phyloP scores from a whole-genome alignment of 2,113 vertebrate species.

The Nothobranchius kuhntae region DNA sequence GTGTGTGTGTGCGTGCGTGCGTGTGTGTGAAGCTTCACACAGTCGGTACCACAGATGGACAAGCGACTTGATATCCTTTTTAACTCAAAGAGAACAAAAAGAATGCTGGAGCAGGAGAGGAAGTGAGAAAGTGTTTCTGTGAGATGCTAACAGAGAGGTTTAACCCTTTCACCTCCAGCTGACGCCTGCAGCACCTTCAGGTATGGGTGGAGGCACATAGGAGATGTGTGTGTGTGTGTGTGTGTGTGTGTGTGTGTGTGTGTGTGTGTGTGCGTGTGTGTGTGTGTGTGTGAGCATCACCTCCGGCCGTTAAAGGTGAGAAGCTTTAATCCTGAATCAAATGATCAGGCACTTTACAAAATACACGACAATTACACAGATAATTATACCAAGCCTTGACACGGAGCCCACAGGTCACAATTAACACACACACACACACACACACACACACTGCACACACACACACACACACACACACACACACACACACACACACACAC shows the following conservation, averaged over 20 bases:
- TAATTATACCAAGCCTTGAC: slow-evolving; percentile 80
- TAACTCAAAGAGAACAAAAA: slow-evolving; percentile 51
- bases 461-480: slow-evolving; percentile 52
- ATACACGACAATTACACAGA: slow-evolving; percentile 81
- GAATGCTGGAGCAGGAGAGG: slow-evolving; percentile 26
- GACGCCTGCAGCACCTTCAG: slow-evolving; percentile 20
- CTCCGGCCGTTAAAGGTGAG: slow-evolving; percentile 77
- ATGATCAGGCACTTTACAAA: slow-evolving; percentile 83
- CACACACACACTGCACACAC: slow-evolving; percentile 61
- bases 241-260: no score
- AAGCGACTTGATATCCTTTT: slow-evolving; percentile 50
- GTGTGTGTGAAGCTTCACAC: slow-evolving; percentile 12
- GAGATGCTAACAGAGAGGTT: slow-evolving; percentile 12
- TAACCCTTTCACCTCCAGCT: slow-evolving; percentile 20
- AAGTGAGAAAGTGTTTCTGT: slow-evolving; percentile 36
- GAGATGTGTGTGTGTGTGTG: not conserved
- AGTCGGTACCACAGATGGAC: slow-evolving; percentile 57
- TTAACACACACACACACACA: slow-evolving; percentile 62
- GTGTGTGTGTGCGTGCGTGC: not conserved
- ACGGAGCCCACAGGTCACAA: slow-evolving; percentile 75
- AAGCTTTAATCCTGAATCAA: slow-evolving; percentile 81
- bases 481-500: slow-evolving; percentile 50
- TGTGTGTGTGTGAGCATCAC: slow-evolving; percentile 24
- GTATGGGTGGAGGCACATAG: slow-evolving; percentile 2
- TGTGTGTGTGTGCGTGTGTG: no score